These are phyloP conservation scores for Allobates femoralis DNA, from an alignment of 2,797 vertebrate species.

Conservation along the genomic window DNA sequence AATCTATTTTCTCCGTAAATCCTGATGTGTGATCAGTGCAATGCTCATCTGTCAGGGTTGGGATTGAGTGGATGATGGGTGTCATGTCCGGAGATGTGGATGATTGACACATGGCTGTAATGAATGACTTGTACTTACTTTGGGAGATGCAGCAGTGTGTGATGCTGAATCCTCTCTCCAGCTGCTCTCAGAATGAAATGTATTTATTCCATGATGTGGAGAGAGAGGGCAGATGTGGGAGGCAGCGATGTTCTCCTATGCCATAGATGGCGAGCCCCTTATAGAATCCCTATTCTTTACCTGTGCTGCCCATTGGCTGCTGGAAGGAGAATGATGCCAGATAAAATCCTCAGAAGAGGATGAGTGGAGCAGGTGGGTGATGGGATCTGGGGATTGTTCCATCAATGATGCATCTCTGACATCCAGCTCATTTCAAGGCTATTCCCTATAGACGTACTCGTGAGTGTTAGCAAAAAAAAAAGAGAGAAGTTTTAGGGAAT, in stretches of 20 bases:
- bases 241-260: background rate
- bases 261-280: background rate
- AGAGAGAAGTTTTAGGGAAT: too few species aligned
- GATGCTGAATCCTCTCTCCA: background rate
- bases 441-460: too few species aligned
- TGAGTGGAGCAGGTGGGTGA: background rate
- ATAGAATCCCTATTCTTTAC: background rate
- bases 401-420: background rate
- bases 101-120: background rate
- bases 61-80: background rate
- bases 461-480: too few species aligned
- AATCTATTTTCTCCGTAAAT: background rate
- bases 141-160: background rate
- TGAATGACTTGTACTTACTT: background rate
- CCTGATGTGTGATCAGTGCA: background rate
- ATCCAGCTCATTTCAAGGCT: too few species aligned
- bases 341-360: background rate
- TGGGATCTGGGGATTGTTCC: background rate
- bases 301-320: background rate
- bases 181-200: constrained; percentile 9
- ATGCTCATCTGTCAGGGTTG: background rate
- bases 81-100: background rate
- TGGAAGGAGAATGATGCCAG: background rate
- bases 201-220: background rate
- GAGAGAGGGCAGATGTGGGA: constrained; percentile 26